These are phyloP conservation scores for Noctua comes DNA, from an alignment of 2,888 invertebrate species.

Conservation along the genomic window DNA sequence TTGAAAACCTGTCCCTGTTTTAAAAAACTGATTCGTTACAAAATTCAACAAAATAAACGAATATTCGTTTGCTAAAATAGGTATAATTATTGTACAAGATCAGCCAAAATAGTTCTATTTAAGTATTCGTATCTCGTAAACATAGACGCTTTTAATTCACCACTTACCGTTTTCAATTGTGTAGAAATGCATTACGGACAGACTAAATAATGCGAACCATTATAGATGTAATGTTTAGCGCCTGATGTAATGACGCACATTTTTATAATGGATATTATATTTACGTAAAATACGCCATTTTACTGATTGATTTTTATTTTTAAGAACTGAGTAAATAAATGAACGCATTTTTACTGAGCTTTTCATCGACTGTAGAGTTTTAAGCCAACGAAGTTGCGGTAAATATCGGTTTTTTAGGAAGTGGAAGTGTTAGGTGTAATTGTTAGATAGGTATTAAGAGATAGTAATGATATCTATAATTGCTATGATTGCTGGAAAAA, in stretches of 20 bases:
- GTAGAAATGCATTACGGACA: conserved; percentile 53
- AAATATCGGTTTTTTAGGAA: too few relatives aligned
- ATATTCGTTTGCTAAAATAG: conserved; percentile 13
- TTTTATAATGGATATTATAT: conserved; percentile 47
- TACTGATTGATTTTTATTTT: conserved; percentile 25
- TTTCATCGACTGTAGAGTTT: not conserved
- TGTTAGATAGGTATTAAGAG: not conserved
- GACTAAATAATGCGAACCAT: conserved; percentile 64
- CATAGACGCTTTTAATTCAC: conserved; percentile 63
- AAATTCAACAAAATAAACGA: not conserved
- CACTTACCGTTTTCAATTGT: conserved; percentile 60
- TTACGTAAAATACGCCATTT: conserved; percentile 35
- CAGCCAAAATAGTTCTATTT: conserved; percentile 44
- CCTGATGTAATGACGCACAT: conserved; percentile 40
- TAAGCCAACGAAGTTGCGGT: too few relatives aligned
- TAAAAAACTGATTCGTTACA: not conserved
- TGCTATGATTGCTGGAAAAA: not conserved
- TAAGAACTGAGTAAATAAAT: not conserved
- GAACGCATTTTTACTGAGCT: not conserved
- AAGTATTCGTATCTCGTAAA: conserved; percentile 54
- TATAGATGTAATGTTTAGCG: conserved; percentile 39
- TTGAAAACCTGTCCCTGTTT: not conserved
- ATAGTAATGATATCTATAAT: not conserved
- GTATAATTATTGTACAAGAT: conserved; percentile 16
- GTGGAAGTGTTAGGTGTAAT: not conserved